Evolutionary conservation across 1,140 invertebrate genomes (phyloP).

Genomic region (Heliconius eleuchia): DNA sequence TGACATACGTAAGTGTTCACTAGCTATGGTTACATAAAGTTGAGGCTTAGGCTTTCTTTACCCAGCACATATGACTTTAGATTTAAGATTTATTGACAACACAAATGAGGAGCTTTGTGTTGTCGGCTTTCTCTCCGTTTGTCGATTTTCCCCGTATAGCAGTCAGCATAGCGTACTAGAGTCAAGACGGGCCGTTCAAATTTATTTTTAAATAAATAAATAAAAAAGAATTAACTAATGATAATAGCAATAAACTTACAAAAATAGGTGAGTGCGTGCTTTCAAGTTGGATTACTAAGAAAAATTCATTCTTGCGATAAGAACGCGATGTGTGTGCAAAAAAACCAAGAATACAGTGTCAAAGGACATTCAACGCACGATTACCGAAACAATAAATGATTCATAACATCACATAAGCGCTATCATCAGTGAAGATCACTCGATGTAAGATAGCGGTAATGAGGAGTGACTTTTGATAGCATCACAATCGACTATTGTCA

Average conservation of each 20-base stretch:
- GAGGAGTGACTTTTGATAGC: conserved; percentile 47
- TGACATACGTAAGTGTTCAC: background rate
- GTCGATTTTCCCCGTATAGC: no score
- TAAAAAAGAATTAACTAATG: no score
- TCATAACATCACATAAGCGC: conserved; percentile 51
- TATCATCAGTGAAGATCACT: conserved; percentile 52
- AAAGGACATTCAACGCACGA: conserved; percentile 59
- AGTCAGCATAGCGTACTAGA: background rate
- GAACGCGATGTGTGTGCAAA: background rate
- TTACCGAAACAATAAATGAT: conserved; percentile 56
- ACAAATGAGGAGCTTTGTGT: no score
- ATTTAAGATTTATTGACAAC: no score
- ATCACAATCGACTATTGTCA: conserved; percentile 61
- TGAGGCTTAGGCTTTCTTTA: no score
- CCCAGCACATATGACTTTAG: no score
- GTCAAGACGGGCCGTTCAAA: no score
- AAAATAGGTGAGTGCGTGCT: background rate
- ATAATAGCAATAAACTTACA: no score
- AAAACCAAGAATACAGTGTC: conserved; percentile 34
- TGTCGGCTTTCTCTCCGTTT: no score
- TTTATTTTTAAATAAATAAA: no score
- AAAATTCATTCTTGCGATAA: background rate
- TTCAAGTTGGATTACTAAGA: background rate
- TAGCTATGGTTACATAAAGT: background rate
- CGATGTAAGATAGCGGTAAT: conserved; percentile 49